Conservation (phyloP, 2,113 vertebrate species). For the Prochilodus magdalenae region DNA sequence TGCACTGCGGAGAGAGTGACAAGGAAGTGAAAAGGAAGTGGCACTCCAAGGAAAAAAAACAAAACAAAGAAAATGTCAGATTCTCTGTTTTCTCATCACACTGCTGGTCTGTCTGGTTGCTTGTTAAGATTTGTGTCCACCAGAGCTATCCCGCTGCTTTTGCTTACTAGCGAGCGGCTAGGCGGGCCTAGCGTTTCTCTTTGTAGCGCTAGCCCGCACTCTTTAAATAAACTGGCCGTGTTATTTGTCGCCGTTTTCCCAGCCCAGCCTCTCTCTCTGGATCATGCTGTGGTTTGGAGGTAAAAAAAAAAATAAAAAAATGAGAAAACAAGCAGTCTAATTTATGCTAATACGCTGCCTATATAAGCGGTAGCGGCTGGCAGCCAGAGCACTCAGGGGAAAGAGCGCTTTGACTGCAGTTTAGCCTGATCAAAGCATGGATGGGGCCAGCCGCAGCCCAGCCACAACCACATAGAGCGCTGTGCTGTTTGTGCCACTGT, state of each 20-base stretch:
- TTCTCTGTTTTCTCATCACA: slow-evolving; percentile 34
- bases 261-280: slow-evolving; percentile 7
- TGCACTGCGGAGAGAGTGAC: background rate
- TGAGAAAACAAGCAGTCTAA: slow-evolving; percentile 44
- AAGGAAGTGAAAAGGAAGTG: slow-evolving; percentile 25
- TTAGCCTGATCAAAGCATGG: slow-evolving; percentile 50
- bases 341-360: slow-evolving; percentile 51
- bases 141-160: slow-evolving; percentile 29
- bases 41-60: background rate
- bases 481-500: slow-evolving; percentile 40
- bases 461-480: slow-evolving; percentile 41
- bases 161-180: slow-evolving; percentile 13
- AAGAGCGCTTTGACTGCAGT: slow-evolving; percentile 45
- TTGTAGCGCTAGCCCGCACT: background rate
- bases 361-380: slow-evolving; percentile 38
- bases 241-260: slow-evolving; percentile 34
- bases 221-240: slow-evolving; percentile 38
- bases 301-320: too few relatives aligned
- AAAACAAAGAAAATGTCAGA: background rate
- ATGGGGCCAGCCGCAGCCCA: slow-evolving; percentile 26
- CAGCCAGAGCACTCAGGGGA: slow-evolving; percentile 30
- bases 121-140: slow-evolving; percentile 30
- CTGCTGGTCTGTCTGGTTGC: slow-evolving; percentile 4
- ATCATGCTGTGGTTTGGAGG: slow-evolving; percentile 44
- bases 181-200: background rate